A percentile compares a stretch with the other conserved stretches of the same genome.
phyloP scores from a whole-genome alignment of 2,113 vertebrate genomes.

The Tapirus terrestris region DNA sequence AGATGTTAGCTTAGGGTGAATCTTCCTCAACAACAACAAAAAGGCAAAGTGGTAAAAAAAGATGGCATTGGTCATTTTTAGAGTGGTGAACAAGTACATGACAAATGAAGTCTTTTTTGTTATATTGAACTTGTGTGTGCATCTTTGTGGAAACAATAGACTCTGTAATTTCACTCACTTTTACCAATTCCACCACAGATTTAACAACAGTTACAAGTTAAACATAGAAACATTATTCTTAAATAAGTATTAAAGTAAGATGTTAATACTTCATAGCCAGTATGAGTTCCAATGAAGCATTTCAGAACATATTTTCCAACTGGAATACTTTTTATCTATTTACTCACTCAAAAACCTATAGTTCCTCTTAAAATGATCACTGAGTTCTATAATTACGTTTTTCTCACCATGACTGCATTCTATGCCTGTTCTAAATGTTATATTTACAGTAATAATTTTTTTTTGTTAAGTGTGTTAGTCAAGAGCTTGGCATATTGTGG shows the following conservation, averaged over 20 bases:
- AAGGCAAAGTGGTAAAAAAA: no score
- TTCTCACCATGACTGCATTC: background rate
- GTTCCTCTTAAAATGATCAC: background rate
- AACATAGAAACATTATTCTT: background rate
- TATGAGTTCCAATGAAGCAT: background rate
- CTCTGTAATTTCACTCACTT: background rate
- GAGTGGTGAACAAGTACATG: background rate
- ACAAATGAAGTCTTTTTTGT: background rate
- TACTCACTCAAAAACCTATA: background rate
- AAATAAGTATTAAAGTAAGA: background rate
- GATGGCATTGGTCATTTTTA: background rate
- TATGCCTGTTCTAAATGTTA: background rate
- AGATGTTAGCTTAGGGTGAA: no score
- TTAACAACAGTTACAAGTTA: background rate
- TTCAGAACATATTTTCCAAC: background rate
- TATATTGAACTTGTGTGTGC: background rate
- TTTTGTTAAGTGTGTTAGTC: background rate
- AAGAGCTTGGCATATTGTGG: background rate
- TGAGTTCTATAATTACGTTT: background rate
- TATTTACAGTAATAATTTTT: no score
- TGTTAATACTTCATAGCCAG: background rate
- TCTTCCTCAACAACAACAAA: no score
- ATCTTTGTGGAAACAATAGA: background rate
- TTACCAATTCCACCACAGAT: background rate
- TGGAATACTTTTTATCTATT: background rate